phyloP scores from a whole-genome alignment of 2,888 invertebrate genomes.

The Patella depressa region DNA sequence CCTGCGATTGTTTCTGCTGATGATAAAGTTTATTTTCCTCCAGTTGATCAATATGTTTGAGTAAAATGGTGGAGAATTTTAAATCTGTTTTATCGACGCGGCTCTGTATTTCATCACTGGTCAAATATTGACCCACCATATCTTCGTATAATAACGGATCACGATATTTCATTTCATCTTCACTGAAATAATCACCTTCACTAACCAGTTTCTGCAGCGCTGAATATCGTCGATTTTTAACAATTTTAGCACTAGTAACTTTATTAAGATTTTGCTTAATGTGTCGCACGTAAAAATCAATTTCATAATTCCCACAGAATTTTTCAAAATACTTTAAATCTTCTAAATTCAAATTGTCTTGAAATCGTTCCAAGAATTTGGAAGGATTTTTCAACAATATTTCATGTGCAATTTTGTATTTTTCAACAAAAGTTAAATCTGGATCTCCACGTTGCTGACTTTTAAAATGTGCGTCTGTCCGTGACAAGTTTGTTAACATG shows the following conservation, averaged over 20 bases:
- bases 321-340: slow-evolving; percentile 82
- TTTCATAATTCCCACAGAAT: slow-evolving; percentile 74
- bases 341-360: slow-evolving; percentile 78
- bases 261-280: slow-evolving; percentile 50
- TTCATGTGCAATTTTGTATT: slow-evolving; percentile 79
- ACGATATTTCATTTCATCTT: slow-evolving; percentile 92
- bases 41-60: slow-evolving; percentile 81
- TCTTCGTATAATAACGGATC: slow-evolving; percentile 92
- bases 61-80: slow-evolving; percentile 81
- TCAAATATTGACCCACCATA: slow-evolving; percentile 87
- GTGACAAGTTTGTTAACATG: slow-evolving; percentile 78
- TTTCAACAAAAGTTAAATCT: slow-evolving; percentile 81
- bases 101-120: slow-evolving; percentile 80
- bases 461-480: slow-evolving; percentile 81
- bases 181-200: slow-evolving; percentile 86
- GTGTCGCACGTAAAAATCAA: slow-evolving; percentile 78
- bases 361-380: slow-evolving; percentile 84
- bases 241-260: slow-evolving; percentile 42
- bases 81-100: slow-evolving; percentile 70
- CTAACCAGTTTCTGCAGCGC: slow-evolving; percentile 83
- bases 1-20: slow-evolving; percentile 74
- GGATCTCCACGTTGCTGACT: slow-evolving; percentile 86
- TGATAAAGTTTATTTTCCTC: slow-evolving; percentile 78
- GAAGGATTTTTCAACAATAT: slow-evolving; percentile 79
- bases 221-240: slow-evolving; percentile 85